These are phyloP conservation scores for Torymus tubicola DNA, from an alignment of 2,888 invertebrate species.

Conservation along the genomic window DNA sequence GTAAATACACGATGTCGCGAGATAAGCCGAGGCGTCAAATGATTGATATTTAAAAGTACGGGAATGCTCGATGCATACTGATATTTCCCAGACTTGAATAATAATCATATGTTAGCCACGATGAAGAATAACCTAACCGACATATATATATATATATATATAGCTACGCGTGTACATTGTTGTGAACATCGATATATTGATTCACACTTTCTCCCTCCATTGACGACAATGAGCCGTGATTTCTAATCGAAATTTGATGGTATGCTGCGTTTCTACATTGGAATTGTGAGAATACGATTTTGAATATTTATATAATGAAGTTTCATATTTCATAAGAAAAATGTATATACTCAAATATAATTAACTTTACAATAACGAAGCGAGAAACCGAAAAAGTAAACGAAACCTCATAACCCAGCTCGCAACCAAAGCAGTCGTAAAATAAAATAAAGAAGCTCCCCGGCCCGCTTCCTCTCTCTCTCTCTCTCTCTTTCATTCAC, in stretches of 20 bases:
- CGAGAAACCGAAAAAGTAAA: background rate
- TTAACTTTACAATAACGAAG: background rate
- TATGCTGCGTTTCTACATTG: too few species aligned
- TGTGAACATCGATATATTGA: slow-evolving; percentile 40
- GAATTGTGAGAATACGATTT: too few species aligned
- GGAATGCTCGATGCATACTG: slow-evolving; percentile 52
- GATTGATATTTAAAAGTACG: slow-evolving; percentile 50
- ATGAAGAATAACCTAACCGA: slow-evolving; percentile 41
- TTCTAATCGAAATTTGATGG: slow-evolving; percentile 18
- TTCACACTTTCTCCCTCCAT: slow-evolving; percentile 24
- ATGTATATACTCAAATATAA: background rate
- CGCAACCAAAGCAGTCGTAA: slow-evolving; percentile 12
- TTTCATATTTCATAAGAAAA: background rate
- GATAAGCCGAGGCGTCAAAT: slow-evolving; percentile 45
- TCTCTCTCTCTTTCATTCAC: too few species aligned
- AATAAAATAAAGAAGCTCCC: slow-evolving; percentile 26
- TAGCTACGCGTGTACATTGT: slow-evolving; percentile 11
- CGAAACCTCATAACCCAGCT: background rate
- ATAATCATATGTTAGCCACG: slow-evolving; percentile 22
- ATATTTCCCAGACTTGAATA: slow-evolving; percentile 42
- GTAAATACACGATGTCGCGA: slow-evolving; percentile 51
- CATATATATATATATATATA: too few species aligned
- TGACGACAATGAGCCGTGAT: slow-evolving; percentile 2
- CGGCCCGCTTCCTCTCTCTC: too few species aligned
- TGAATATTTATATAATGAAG: too few species aligned